Evolutionary conservation across 35 echinoderm and acorn worm species (phyloP).

Genomic region (Nesometra sesokonis): DNA sequence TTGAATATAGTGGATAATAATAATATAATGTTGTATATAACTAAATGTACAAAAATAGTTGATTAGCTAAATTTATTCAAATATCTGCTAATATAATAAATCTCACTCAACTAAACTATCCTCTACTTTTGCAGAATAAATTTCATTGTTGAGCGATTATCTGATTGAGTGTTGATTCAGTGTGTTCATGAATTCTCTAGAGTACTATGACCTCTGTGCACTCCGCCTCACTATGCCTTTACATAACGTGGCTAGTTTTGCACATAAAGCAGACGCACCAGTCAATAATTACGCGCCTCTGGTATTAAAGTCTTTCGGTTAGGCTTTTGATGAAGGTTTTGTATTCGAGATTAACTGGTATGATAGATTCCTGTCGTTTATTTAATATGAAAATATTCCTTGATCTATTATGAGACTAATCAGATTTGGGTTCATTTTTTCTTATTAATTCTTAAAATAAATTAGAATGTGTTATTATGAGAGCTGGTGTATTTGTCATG

Average conservation of each 20-base stretch:
- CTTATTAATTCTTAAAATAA: not conserved
- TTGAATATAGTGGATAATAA: too few species aligned
- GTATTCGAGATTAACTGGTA: not conserved
- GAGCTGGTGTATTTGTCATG: too few species aligned
- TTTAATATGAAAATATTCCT: not conserved
- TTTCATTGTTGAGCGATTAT: not conserved
- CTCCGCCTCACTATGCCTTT: not conserved
- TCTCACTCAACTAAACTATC: too few species aligned
- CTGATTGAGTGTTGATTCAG: not conserved
- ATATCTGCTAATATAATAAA: too few species aligned
- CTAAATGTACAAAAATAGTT: too few species aligned
- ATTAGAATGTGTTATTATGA: too few species aligned
- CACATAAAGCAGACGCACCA: not conserved
- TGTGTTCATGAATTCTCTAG: not conserved
- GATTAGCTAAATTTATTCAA: too few species aligned
- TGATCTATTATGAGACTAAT: not conserved
- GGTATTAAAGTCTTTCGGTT: not conserved
- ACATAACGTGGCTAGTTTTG: not conserved
- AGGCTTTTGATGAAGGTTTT: not conserved
- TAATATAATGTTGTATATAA: too few species aligned
- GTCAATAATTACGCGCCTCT: not conserved
- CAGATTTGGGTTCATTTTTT: not conserved
- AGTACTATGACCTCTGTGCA: not conserved
- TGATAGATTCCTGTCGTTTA: not conserved
- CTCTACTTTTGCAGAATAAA: not conserved